Evolutionary conservation across 2,888 invertebrate species (phyloP).

Genomic region (Phortica magna): DNA sequence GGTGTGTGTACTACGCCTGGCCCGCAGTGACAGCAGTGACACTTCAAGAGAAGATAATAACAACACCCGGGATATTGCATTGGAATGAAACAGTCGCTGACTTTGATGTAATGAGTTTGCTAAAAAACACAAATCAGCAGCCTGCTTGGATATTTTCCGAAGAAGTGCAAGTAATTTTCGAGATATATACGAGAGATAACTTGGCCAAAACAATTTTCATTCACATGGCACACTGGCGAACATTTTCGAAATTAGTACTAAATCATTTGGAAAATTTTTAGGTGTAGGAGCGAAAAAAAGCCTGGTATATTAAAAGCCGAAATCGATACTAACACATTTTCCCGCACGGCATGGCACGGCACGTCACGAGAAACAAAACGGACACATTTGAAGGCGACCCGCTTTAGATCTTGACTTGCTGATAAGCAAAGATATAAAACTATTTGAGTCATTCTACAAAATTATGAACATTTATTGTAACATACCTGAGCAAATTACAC

Average conservation of each 20-base stretch:
- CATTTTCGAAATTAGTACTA: constrained; percentile 28
- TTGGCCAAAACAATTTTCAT: constrained; percentile 53
- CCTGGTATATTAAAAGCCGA: constrained; percentile 44
- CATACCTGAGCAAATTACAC: constrained; percentile 68
- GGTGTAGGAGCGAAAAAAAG: not conserved
- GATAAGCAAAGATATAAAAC: constrained; percentile 43
- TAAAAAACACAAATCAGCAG: constrained; percentile 40
- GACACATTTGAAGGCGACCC: constrained; percentile 29
- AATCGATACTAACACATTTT: constrained; percentile 59
- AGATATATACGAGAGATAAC: constrained; percentile 51
- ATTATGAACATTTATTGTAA: constrained; percentile 69
- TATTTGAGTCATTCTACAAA: constrained; percentile 68
- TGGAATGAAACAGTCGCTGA: constrained; percentile 22
- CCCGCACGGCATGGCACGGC: not conserved
- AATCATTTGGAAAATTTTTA: constrained; percentile 48
- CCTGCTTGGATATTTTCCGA: constrained; percentile 49
- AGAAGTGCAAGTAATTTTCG: constrained; percentile 55
- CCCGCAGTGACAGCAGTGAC: constrained; percentile 32
- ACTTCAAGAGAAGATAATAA: not conserved
- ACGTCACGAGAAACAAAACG: not conserved
- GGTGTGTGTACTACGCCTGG: not conserved
- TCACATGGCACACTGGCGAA: constrained; percentile 42
- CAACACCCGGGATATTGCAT: constrained; percentile 15
- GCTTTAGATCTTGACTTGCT: constrained; percentile 42
- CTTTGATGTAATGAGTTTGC: constrained; percentile 34